A percentile compares a stretch with the other conserved stretches of the same genome.
Evolutionary conservation across 2,797 vertebrate species (phyloP).

Genomic region (Mionectes olivaceus): DNA sequence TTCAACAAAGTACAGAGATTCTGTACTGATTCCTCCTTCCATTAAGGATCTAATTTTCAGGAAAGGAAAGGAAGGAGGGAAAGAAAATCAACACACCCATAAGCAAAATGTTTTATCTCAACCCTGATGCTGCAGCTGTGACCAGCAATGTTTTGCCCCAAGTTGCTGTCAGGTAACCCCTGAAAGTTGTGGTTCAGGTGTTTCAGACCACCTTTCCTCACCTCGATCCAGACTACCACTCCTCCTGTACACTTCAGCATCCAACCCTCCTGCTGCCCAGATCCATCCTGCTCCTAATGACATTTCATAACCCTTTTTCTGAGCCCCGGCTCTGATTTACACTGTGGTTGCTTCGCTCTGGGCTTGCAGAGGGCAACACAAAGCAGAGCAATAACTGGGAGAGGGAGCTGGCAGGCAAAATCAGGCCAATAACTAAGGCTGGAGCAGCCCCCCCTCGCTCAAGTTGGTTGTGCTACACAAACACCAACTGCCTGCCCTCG

Average conservation of each 20-base stretch:
- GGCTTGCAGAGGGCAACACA: background rate
- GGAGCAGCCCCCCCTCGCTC: background rate
- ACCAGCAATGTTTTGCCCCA: background rate
- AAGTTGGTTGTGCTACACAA: background rate
- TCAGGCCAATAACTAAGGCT: background rate
- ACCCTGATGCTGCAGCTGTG: background rate
- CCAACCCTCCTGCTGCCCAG: background rate
- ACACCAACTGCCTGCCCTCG: slow-evolving; percentile 43
- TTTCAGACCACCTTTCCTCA: background rate
- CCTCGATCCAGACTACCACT: background rate
- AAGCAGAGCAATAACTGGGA: background rate
- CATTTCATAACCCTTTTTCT: background rate
- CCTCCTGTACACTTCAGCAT: background rate
- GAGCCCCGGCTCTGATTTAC: background rate
- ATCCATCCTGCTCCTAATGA: background rate
- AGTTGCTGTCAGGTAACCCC: background rate
- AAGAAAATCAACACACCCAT: background rate
- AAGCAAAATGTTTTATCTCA: background rate
- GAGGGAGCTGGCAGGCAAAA: background rate
- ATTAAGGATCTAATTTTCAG: background rate
- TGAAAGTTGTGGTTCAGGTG: background rate
- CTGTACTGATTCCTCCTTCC: background rate
- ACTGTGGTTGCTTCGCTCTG: background rate
- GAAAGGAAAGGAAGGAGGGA: background rate
- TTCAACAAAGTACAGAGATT: background rate